Conservation (phyloP, 2,797 vertebrate genomes). For the Babyrousa celebensis region DNA sequence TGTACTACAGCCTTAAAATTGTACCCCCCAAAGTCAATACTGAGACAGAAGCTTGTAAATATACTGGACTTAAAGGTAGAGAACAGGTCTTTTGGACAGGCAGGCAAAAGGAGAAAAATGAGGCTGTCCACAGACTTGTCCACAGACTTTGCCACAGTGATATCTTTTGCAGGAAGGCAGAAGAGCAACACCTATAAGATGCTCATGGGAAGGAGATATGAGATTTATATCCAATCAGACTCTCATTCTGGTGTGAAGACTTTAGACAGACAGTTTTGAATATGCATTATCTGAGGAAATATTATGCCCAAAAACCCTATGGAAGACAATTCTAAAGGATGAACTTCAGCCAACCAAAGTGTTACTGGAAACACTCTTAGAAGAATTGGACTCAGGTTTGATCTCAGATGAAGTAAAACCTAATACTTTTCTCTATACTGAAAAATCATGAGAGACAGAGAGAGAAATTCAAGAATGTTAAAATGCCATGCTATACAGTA, state of each 20-base stretch:
- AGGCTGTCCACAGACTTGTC: neutral
- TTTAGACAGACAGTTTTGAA: neutral
- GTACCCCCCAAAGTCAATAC: neutral
- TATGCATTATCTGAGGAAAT: neutral
- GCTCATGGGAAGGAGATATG: neutral
- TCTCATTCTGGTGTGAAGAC: neutral
- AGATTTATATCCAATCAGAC: neutral
- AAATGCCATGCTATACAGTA: neutral
- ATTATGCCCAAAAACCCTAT: neutral
- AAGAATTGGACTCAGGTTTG: neutral
- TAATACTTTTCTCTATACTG: neutral
- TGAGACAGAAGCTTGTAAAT: neutral
- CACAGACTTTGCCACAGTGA: neutral
- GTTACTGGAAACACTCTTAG: neutral
- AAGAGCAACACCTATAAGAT: neutral
- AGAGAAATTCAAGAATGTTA: neutral
- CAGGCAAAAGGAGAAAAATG: neutral
- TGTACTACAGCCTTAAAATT: neutral
- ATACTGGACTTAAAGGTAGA: neutral
- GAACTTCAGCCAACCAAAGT: neutral
- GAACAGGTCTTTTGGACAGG: neutral
- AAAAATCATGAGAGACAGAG: neutral
- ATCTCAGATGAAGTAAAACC: neutral
- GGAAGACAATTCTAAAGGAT: neutral
- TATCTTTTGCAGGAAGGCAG: neutral